These are phyloP conservation scores for Neogobius melanostomus DNA, from an alignment of 2,113 vertebrate species.

Conservation along the genomic window DNA sequence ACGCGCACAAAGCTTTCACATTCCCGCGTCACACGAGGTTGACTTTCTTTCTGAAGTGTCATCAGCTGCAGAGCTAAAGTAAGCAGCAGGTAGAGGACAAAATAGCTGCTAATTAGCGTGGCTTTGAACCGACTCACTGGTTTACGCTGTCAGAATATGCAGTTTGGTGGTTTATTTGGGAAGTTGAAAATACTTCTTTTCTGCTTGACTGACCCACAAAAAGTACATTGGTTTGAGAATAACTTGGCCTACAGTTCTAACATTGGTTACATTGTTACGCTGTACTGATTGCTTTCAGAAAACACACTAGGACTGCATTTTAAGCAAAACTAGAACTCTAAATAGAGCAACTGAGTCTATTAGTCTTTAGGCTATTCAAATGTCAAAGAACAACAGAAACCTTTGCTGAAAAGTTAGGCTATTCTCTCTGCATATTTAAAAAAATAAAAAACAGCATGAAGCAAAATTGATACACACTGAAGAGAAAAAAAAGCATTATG, in stretches of 20 bases:
- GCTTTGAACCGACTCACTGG: slow-evolving; percentile 4
- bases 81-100: slow-evolving; percentile 30
- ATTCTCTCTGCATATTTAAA: not conserved
- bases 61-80: slow-evolving; percentile 39
- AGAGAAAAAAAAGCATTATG: not conserved
- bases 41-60: slow-evolving; percentile 47
- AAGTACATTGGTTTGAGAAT: too few species aligned
- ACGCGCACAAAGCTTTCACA: slow-evolving; percentile 38
- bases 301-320: too few species aligned
- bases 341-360: not conserved
- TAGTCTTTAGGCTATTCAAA: not conserved
- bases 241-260: too few species aligned
- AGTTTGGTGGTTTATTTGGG: not conserved
- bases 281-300: too few species aligned
- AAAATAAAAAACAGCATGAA: not conserved
- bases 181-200: not conserved
- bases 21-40: slow-evolving; percentile 58
- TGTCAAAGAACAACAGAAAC: too few species aligned
- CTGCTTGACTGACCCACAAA: too few species aligned
- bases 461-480: not conserved
- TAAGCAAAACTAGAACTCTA: too few species aligned
- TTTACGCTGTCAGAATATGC: not conserved
- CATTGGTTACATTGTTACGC: too few species aligned
- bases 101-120: slow-evolving; percentile 3
- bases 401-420: not conserved